Base-by-base conservation (phyloP, 2,888 invertebrate genomes). In the Hymenopus coronatus region DNA sequence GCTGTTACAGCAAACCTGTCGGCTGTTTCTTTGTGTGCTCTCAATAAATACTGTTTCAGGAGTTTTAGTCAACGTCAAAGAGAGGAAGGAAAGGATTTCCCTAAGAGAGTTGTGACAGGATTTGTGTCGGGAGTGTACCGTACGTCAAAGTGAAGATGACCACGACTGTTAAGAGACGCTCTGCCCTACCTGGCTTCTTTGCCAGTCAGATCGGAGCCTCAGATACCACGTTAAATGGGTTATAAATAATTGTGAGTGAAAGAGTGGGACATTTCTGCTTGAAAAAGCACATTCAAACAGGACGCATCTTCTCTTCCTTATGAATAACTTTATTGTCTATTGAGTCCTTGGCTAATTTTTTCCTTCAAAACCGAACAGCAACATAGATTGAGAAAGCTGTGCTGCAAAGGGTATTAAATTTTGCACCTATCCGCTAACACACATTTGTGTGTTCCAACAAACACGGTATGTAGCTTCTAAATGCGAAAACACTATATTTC, bases 231-330 rank as follows among this genome's bases (percentile, higher is more conserved):
- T 70, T 85, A 85, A 85, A 85, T 70, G 70, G 70, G 70, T 70
- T 85, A 85, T 85, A 85, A 85, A 54, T 70, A 85, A 85, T 70
- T 27, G 27, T 85, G 85, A 85, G 54, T 70, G 70, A 85, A 70
- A 70, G 70, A 85, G 27, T 70, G 54, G 28, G 28, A 28, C 28
- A 54, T 70, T 85, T 70, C 85, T 85, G 14, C 54, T 54, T 70
- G 54, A 3, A 70, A 70, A 70, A 70, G 20, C 54, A 70, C 54
- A 25, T 70, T 70, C 54, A 70, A 14, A 20, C 54, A 70, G 25
- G 54, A 40, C 9, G 40, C 40, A 40, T 40, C 12, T 70, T 70
- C 20, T 25, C 20, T 70, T 70, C 54, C 6, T 20, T 70, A 20
- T 25, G 8, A 70, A 20, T n/a, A n/a, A n/a, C n/a, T 70, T 70